Percentiles rank a stretch among this genome's conserved stretches.
These are phyloP conservation scores for Mylabris phalerata DNA, from an alignment of 1,140 invertebrate species.

Conservation along the genomic window DNA sequence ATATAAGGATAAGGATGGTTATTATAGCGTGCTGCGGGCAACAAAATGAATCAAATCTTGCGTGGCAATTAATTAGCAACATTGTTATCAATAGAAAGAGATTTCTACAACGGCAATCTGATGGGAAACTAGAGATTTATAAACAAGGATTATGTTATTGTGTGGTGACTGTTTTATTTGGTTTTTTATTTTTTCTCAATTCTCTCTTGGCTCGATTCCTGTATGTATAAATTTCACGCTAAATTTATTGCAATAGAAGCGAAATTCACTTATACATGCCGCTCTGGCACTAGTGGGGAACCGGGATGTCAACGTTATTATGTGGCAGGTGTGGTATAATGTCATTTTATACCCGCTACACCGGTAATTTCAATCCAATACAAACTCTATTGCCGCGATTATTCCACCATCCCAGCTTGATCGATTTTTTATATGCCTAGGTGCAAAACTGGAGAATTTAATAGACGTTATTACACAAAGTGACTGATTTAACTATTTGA, in stretches of 20 bases:
- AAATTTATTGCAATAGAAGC: slow-evolving; percentile 11
- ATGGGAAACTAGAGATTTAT: too few relatives aligned
- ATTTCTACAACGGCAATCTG: not conserved
- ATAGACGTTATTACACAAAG: too few relatives aligned
- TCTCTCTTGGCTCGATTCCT: not conserved
- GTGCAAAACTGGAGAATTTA: too few relatives aligned
- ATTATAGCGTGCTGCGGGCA: slow-evolving; percentile 13
- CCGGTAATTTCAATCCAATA: slow-evolving; percentile 12
- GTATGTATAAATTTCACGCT: slow-evolving; percentile 15
- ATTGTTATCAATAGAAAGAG: not conserved
- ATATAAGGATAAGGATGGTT: not conserved
- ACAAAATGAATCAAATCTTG: slow-evolving; percentile 11
- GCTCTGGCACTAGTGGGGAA: not conserved
- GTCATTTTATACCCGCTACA: slow-evolving; percentile 4
- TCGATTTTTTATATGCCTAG: too few relatives aligned
- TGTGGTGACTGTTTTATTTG: not conserved
- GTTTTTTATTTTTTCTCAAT: too few relatives aligned
- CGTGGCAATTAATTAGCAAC: slow-evolving; percentile 19
- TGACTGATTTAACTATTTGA: too few relatives aligned
- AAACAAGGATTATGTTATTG: not conserved
- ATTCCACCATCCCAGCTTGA: too few relatives aligned
- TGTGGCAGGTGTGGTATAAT: slow-evolving; percentile 20
- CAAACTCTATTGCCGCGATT: not conserved
- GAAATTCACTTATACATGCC: slow-evolving; percentile 21
- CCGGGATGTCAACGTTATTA: slow-evolving; percentile 21